phyloP scores from a whole-genome alignment of 1,140 invertebrate genomes.

The Lepidurus apus region DNA sequence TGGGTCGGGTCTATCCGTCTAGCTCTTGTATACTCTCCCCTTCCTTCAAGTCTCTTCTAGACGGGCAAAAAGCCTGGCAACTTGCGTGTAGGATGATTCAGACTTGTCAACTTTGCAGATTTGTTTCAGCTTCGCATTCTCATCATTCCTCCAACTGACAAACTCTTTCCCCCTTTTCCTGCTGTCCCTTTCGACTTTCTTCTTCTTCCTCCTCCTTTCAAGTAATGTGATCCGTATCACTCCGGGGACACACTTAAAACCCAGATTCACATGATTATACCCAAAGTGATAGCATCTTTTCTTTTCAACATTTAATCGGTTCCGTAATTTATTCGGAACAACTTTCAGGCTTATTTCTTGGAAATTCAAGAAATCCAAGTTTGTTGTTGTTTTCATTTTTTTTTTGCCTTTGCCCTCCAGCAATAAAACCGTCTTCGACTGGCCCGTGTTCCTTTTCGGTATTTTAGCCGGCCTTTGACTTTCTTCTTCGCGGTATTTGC shows the following conservation, averaged over 20 bases:
- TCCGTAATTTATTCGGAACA: too few species aligned
- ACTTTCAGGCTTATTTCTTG: too few species aligned
- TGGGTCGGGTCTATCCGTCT: not conserved
- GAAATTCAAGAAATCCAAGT: not conserved
- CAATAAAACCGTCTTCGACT: too few species aligned
- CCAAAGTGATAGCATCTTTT: too few species aligned
- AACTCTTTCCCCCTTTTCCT: not conserved
- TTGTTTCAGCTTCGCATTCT: not conserved
- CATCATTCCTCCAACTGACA: not conserved
- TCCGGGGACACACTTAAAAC: too few species aligned
- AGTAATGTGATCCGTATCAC: too few species aligned
- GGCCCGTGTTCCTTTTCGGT: not conserved
- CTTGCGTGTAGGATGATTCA: not conserved
- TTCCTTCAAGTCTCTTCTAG: not conserved
- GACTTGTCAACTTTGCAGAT: not conserved
- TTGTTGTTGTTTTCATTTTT: not conserved
- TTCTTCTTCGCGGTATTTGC: not conserved
- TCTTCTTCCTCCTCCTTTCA: not conserved
- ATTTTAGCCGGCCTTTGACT: not conserved
- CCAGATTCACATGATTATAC: too few species aligned
- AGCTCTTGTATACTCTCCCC: not conserved
- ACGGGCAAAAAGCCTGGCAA: constrained; percentile 13
- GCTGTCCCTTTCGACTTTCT: not conserved
- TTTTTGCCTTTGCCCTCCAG: not conserved
- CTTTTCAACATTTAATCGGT: too few species aligned